Percentiles rank a stretch among this genome's conserved stretches.
Conservation (phyloP, 1,140 invertebrate species). For the Drosophila rhopaloa region DNA sequence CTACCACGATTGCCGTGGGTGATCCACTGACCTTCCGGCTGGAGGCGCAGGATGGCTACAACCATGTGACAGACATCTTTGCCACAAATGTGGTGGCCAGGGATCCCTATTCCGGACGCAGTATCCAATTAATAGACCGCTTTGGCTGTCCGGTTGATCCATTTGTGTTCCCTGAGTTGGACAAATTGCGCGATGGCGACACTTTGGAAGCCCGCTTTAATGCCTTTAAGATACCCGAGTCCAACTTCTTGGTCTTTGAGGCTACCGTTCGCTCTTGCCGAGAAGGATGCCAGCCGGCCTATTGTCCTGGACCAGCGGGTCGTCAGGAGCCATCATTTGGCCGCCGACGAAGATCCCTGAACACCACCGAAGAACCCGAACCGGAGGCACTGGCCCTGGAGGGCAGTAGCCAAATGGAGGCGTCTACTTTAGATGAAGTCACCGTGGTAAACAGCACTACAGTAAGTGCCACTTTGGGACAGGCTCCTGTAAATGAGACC, state of each 20-base stretch:
- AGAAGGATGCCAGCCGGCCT: constrained; percentile 95
- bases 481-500: constrained; percentile 57
- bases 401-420: constrained; percentile 37
- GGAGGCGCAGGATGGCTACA: constrained; percentile 95
- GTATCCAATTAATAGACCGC: constrained; percentile 95
- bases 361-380: constrained; percentile 83
- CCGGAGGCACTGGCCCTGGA: constrained; percentile 55
- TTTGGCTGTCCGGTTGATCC: constrained; percentile 96
- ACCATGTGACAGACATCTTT: constrained; percentile 95
- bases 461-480: constrained; percentile 69
- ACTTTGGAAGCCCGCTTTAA: constrained; percentile 96
- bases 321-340: constrained; percentile 93
- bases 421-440: constrained; percentile 44
- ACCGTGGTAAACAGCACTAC: constrained; percentile 73
- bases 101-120: constrained; percentile 95
- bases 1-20: constrained; percentile 96
- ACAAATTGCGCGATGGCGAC: constrained; percentile 93
- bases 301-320: constrained; percentile 90
- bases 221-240: constrained; percentile 97
- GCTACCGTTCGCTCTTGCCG: constrained; percentile 95
- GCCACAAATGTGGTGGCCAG: constrained; percentile 96
- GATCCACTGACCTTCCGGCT: constrained; percentile 95
- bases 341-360: constrained; percentile 87
- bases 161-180: constrained; percentile 95
- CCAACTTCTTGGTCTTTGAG: constrained; percentile 96